Base-by-base conservation (phyloP, 2,888 invertebrate genomes). In the Apamea epomidion region DNA sequence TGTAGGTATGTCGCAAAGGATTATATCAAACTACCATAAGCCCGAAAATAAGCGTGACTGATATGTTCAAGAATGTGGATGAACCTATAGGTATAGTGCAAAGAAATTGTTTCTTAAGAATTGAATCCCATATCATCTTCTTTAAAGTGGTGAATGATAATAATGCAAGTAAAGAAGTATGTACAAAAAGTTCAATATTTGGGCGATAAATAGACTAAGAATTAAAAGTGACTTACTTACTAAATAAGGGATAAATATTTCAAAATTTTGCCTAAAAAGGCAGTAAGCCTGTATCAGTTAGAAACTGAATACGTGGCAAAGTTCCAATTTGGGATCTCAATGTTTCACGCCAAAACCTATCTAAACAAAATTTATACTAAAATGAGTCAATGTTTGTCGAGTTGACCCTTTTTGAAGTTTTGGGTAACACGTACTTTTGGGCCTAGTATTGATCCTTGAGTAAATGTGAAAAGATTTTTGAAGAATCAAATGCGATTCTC, bases 311-410 rank as follows among this genome's bases (percentile, higher is more conserved):
- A 82, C 88, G 87, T 86, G 87, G 78, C 86, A 69, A 86, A 88
- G 78, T 87, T 83, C 32, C 70, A 73, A 74, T 83, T 85, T 75
- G 72, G 70, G 76, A 75, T 80, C 80, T 83, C 86, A 87, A 87
- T 84, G 84, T 82, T 81, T 77, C 76, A 58, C 78, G 51, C 74
- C 77, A 74, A 75, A 83, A 84, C 85, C 88, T 89, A 85, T 80
- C 54, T 74, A 87, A 85, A 88, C 85, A 88, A 82, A 87, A 83
- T 88, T 87, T 87, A 67, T 76, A 69, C 80, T 76, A 76, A 89
- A 88, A 89, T 84, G 83, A 85, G 87, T 80, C 79, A 74, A 86
- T 86, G 82, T 88, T 88, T 88, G 81, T 79, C 42, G 65, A 82
- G 75, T 68, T 76, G 76, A 85, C 87, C 87, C 88, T 85, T 84